Evolutionary conservation across 2,888 invertebrate genomes (phyloP).

Genomic region (Lithophane socia): DNA sequence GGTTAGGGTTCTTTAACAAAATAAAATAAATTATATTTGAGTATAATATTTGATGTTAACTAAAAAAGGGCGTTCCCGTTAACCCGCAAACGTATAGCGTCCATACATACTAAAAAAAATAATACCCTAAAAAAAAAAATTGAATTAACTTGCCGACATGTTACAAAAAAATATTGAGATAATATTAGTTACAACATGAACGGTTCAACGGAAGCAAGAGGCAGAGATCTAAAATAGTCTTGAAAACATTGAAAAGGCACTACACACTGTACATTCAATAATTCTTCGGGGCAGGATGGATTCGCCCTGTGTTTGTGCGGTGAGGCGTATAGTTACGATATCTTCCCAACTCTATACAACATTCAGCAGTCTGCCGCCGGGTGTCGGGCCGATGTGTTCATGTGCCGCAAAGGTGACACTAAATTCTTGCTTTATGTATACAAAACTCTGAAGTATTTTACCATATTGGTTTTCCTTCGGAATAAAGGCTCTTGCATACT

Average conservation of each 20-base stretch:
- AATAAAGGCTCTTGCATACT: background rate
- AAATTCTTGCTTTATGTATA: constrained; percentile 21
- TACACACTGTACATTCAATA: background rate
- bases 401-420: constrained; percentile 5
- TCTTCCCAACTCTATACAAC: constrained; percentile 41
- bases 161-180: background rate
- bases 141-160: background rate
- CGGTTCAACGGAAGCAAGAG: too few species aligned
- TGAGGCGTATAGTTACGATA: constrained; percentile 8
- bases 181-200: background rate
- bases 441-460: constrained; percentile 4
- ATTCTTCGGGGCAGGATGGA: constrained; percentile 7
- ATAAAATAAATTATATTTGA: too few species aligned
- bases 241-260: background rate
- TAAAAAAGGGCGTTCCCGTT: too few species aligned
- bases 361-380: constrained; percentile 33
- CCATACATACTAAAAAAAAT: too few species aligned
- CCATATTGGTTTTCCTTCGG: background rate
- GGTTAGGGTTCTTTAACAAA: too few species aligned
- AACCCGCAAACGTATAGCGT: too few species aligned
- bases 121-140: too few species aligned
- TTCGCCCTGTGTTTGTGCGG: constrained; percentile 13
- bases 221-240: background rate
- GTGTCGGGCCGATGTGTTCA: constrained; percentile 18
- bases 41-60: too few species aligned